These are phyloP conservation scores for Nymphalis polychloros DNA, from an alignment of 2,888 invertebrate species.

Conservation along the genomic window DNA sequence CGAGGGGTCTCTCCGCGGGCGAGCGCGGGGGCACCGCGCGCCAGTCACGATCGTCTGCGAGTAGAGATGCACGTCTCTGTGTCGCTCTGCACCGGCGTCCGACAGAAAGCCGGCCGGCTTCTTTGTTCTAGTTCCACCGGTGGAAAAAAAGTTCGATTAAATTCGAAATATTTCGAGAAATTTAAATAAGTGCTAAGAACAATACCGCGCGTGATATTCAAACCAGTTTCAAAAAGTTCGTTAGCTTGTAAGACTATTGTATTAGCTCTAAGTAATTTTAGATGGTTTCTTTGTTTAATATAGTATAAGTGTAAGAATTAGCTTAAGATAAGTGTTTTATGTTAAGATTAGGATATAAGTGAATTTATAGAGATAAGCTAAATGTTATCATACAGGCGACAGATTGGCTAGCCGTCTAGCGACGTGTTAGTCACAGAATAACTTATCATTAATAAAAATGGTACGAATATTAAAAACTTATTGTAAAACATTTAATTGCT, in stretches of 20 bases:
- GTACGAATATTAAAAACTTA: too few relatives aligned
- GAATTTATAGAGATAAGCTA: constrained; percentile 5
- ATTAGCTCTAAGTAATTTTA: constrained; percentile 25
- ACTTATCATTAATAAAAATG: too few relatives aligned
- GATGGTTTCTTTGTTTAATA: constrained; percentile 6
- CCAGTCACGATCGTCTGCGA: constrained; percentile 63
- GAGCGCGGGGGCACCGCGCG: constrained; percentile 73
- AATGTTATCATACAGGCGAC: constrained; percentile 19
- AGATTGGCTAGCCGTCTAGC: constrained; percentile 15
- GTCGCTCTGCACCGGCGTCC: constrained; percentile 54
- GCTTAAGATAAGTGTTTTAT: constrained; percentile 6
- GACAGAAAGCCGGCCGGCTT: constrained; percentile 69
- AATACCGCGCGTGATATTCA: constrained; percentile 11
- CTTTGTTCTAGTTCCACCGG: constrained; percentile 67
- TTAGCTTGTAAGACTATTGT: constrained; percentile 16
- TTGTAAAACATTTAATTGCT: too few relatives aligned
- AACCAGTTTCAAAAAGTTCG: constrained; percentile 13
- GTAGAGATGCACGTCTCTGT: constrained; percentile 52
- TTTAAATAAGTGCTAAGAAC: constrained; percentile 15
- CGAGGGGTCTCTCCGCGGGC: constrained; percentile 64
- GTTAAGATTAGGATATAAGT: not conserved
- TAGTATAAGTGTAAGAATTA: constrained; percentile 4
- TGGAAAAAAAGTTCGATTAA: constrained; percentile 37
- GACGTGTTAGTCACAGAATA: constrained; percentile 1
- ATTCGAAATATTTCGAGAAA: constrained; percentile 13